phyloP scores from a whole-genome alignment of 2,888 invertebrate genomes.

The Trachelus stipa region DNA sequence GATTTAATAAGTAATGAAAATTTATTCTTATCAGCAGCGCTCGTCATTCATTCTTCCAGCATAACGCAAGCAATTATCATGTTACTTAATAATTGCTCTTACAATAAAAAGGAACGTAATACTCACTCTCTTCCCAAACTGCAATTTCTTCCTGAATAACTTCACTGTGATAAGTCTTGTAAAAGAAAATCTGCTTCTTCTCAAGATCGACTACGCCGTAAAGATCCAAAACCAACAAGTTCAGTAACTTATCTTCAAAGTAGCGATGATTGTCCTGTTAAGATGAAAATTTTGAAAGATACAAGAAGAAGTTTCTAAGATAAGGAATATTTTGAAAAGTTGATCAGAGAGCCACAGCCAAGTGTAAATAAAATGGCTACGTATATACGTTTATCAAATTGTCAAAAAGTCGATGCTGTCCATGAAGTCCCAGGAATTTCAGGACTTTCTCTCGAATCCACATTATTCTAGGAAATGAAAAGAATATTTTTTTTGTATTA shows the following conservation, averaged over 20 bases:
- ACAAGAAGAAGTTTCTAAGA: conserved; percentile 10
- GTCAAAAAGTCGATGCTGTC: conserved; percentile 52
- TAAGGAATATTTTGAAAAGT: neutral
- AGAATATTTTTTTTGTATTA: conserved; percentile 16
- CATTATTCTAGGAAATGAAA: conserved; percentile 71
- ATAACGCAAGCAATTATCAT: too few relatives aligned
- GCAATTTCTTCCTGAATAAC: conserved; percentile 81
- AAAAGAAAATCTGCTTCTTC: conserved; percentile 74
- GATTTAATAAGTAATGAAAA: neutral
- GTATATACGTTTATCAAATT: conserved; percentile 52
- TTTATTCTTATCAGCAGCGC: neutral
- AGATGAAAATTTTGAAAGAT: conserved; percentile 7
- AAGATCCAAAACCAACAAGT: conserved; percentile 71
- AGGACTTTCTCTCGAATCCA: conserved; percentile 79
- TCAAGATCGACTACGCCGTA: conserved; percentile 67
- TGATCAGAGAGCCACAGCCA: neutral
- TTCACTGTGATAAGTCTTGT: conserved; percentile 79
- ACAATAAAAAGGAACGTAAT: conserved; percentile 1
- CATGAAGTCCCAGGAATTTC: conserved; percentile 69
- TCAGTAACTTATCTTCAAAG: conserved; percentile 68
- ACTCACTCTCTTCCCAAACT: conserved; percentile 79
- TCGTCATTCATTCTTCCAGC: neutral
- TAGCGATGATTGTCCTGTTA: conserved; percentile 67
- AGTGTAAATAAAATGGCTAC: neutral
- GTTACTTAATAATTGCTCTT: neutral